Conservation (phyloP, 2,113 vertebrate genomes). For the Hydrochoerus hydrochaeris region DNA sequence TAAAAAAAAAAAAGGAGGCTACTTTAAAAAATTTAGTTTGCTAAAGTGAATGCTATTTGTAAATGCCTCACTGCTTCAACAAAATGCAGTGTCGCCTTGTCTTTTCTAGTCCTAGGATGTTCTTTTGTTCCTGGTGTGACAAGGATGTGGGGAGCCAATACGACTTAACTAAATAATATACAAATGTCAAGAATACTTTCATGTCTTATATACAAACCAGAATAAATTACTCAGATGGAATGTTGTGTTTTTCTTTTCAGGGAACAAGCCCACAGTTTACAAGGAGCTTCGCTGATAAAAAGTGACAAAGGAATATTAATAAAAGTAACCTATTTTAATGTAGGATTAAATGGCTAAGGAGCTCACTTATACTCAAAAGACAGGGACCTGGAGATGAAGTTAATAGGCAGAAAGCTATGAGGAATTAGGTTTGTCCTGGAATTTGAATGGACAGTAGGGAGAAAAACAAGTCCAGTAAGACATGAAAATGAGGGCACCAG, state of each 20-base stretch:
- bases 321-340: conserved; percentile 65
- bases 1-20: conserved; percentile 77
- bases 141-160: conserved; percentile 24
- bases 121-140: conserved; percentile 65
- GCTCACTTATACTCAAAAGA: conserved; percentile 59
- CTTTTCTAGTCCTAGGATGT: not conserved
- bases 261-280: conserved; percentile 59
- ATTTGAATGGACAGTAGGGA: not conserved
- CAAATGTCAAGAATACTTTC: conserved; percentile 67
- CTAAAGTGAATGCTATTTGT: conserved; percentile 39
- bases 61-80: not conserved
- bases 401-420: conserved; percentile 40
- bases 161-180: conserved; percentile 69
- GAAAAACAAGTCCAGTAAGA: conserved; percentile 52
- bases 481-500: conserved; percentile 69
- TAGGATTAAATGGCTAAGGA: conserved; percentile 47
- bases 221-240: conserved; percentile 53
- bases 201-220: conserved; percentile 57
- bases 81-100: not conserved
- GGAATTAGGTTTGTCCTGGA: conserved; percentile 39
- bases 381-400: not conserved
- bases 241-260: conserved; percentile 72
- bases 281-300: conserved; percentile 60
- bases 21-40: conserved; percentile 29
- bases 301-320: conserved; percentile 62